Base-by-base conservation (phyloP, 2,797 vertebrate genomes). In the Amniataba percoides region DNA sequence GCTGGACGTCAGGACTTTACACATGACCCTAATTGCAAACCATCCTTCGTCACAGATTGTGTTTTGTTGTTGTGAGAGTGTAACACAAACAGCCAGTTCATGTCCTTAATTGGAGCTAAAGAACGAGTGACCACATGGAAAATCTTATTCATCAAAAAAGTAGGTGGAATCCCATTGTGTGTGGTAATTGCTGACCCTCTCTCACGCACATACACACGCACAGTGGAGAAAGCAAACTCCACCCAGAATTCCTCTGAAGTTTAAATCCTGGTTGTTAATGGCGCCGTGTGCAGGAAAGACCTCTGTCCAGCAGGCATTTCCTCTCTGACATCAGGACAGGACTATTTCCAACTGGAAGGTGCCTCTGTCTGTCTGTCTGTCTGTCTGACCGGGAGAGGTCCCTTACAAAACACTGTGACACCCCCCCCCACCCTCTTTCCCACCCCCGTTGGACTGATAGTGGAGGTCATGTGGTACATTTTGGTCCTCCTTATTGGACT, bases 301-400 rank as follows among this genome's bases (percentile, higher is more conserved):
- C 84, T 93, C 88, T 71, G 82, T 93, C 91, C 88, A 89, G 73
- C 84, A 93, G 90, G 89, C 89, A 92, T 94, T 95, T 95, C 94
- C 93, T 95, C 84, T 83, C 78, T 91, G 90, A 94, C 92, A 94
- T 91, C 83, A 92, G 77, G 69, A 85, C 84, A 49, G 57, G 66
- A 77, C 84, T 88, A 93, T 92, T 93, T 93, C 82, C 87, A 88
- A 74, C 64, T 84, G 83, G 71, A 87, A 84, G 84, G 74, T 83
- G 81, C 77, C 59, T 71, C 71, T 18, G 66, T 65, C 60, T 9
- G 57, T 80, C 81, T 36, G 55, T 57, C 55, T 19, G 40, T 45
- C 59, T 48, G 64, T 62, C 59, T 74, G 78, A 66, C 67, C n/a
- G 19, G 40, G 36, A 27, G 56, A 69, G 75, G 78, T 83, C 60